A percentile compares a stretch with the other conserved stretches of the same genome.
Conservation (phyloP, 1,140 invertebrate species). For the Kradibia gibbosae region DNA sequence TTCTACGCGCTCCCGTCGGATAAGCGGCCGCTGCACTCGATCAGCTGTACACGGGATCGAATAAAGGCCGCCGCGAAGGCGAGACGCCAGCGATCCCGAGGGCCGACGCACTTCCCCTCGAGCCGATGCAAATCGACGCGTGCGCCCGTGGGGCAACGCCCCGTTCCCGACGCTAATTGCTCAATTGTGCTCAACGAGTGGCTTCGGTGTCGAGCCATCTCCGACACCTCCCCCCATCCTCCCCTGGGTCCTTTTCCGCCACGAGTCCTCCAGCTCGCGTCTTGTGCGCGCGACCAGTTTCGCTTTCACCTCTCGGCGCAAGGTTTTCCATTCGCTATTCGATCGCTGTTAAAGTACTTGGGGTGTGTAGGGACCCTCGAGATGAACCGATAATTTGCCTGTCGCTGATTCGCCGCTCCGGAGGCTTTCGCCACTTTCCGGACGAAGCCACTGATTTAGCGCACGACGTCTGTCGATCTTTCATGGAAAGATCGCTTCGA, state of each 20-base stretch:
- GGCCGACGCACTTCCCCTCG: neutral
- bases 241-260: no score
- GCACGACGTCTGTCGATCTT: no score
- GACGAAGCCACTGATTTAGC: no score
- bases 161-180: slow-evolving; percentile 39
- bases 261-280: neutral
- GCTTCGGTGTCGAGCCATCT: neutral
- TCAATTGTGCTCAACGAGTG: slow-evolving; percentile 30
- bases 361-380: no score
- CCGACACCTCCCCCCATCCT: no score
- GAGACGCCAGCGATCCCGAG: neutral
- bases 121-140: slow-evolving; percentile 34
- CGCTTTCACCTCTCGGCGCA: neutral
- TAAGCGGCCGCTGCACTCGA: neutral
- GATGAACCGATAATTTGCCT: no score
- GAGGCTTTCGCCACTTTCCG: no score
- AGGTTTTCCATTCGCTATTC: neutral
- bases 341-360: no score
- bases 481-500: no score
- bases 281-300: slow-evolving; percentile 11
- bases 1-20: neutral
- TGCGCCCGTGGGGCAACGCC: slow-evolving; percentile 1
- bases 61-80: neutral
- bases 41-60: neutral
- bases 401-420: no score